Conservation (phyloP, 2,797 vertebrate genomes). For the Petrocephalus schoutedeni region DNA sequence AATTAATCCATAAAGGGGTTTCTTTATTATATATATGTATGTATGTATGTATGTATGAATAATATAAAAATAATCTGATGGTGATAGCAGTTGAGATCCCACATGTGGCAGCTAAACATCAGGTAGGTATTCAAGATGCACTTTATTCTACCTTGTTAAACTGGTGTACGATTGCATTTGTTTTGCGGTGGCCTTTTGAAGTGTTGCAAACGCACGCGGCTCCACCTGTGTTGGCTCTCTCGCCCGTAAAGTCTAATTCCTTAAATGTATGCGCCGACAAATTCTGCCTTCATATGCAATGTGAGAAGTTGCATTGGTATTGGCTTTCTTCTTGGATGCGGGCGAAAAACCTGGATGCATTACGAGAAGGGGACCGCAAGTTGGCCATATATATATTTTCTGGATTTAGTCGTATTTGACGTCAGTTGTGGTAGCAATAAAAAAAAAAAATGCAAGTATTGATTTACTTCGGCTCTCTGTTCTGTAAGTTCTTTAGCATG, state of each 20-base stretch:
- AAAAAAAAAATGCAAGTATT: neutral
- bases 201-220: neutral
- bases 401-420: neutral
- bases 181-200: neutral
- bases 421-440: neutral
- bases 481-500: slow-evolving; percentile 40
- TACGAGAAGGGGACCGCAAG: neutral
- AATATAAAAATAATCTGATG: neutral
- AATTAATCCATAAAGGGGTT: neutral
- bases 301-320: neutral
- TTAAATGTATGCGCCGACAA: neutral
- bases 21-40: no score
- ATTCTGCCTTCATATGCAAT: neutral
- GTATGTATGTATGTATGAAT: neutral
- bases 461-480: neutral
- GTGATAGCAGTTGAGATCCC: neutral
- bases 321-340: neutral
- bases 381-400: neutral
- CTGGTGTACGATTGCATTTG: neutral
- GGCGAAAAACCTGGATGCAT: neutral
- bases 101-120: neutral
- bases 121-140: neutral
- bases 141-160: neutral
- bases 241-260: neutral
- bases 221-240: no score